Percentiles rank a stretch among this genome's conserved stretches.
Evolutionary conservation across 2,888 invertebrate species (phyloP).

Genomic region (Acanthoscelides obtectus): DNA sequence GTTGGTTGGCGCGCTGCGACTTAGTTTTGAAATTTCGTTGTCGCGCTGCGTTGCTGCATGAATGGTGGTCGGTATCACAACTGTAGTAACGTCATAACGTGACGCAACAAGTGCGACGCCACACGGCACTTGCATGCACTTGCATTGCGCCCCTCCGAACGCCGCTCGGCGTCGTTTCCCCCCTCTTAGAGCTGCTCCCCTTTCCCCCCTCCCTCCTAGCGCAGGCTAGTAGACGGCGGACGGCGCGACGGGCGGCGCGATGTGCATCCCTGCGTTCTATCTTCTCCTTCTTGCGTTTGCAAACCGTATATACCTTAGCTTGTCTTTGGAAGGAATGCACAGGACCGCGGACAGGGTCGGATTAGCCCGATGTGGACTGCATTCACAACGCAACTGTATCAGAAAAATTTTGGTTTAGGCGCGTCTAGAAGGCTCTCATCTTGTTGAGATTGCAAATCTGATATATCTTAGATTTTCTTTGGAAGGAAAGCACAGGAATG

Average conservation of each 20-base stretch:
- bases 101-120: constrained; percentile 52
- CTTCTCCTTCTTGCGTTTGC: constrained; percentile 30
- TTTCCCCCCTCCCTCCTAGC: background rate
- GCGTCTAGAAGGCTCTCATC: no score
- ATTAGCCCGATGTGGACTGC: background rate
- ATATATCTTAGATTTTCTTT: no score
- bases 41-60: constrained; percentile 34
- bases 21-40: constrained; percentile 30
- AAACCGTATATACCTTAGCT: constrained; percentile 24
- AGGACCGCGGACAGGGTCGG: background rate
- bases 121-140: constrained; percentile 50
- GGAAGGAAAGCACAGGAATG: no score
- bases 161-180: constrained; percentile 12
- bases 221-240: constrained; percentile 25
- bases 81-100: constrained; percentile 47
- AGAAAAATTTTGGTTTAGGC: no score
- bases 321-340: constrained; percentile 29
- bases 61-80: constrained; percentile 43
- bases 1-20: constrained; percentile 35
- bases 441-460: no score
- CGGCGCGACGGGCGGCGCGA: constrained; percentile 4
- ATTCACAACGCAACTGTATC: background rate
- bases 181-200: background rate
- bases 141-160: constrained; percentile 45
- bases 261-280: constrained; percentile 39